Evolutionary conservation across 2,113 vertebrate species (phyloP).

Genomic region (Leucosticte australis): DNA sequence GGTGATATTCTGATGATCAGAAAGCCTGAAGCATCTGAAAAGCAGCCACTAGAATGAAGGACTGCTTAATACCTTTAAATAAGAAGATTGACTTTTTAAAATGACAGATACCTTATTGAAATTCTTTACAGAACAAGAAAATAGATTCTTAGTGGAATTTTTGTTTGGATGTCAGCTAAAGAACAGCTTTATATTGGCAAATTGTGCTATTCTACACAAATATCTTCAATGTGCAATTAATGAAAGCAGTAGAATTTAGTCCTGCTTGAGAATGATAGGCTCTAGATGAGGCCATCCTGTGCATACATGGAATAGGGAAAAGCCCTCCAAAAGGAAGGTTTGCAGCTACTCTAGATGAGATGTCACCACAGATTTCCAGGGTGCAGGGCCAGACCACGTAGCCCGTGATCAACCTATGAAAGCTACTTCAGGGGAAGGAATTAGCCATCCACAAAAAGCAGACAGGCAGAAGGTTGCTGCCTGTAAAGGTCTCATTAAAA

Average conservation of each 20-base stretch:
- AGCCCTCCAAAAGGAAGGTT: neutral
- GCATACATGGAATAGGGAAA: neutral
- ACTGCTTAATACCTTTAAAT: slow-evolving; percentile 1
- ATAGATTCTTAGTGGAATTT: neutral
- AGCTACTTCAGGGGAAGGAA: neutral
- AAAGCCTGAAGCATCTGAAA: slow-evolving; percentile 30
- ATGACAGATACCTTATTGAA: neutral
- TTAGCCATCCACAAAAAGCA: neutral
- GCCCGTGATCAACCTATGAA: accelerated
- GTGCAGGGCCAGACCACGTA: neutral
- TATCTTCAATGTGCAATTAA: neutral
- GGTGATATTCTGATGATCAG: neutral
- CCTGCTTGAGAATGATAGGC: neutral
- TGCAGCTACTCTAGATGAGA: neutral
- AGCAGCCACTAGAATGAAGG: neutral
- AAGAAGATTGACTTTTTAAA: slow-evolving; percentile 6
- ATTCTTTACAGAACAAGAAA: neutral
- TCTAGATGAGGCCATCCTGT: neutral
- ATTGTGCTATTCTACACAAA: neutral
- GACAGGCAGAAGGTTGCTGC: neutral
- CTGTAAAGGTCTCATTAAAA: neutral
- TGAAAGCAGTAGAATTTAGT: neutral
- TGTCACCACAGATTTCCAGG: neutral
- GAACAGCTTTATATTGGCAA: neutral
- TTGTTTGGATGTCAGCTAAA: neutral